Evolutionary conservation across 2,113 vertebrate species (phyloP).

Genomic region (Piprites chloris): DNA sequence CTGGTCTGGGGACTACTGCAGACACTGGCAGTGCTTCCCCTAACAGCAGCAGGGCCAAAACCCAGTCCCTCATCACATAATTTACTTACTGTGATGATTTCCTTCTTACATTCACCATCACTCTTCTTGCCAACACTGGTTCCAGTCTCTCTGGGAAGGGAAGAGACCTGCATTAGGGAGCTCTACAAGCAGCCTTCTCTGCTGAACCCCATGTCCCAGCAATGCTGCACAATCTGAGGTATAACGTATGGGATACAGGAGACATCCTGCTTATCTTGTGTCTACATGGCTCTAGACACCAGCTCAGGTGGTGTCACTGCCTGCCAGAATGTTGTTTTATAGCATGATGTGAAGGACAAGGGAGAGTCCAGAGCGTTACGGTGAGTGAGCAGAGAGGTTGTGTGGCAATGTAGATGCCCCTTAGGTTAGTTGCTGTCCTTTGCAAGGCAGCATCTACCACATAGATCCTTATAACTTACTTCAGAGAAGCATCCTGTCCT

Average conservation of each 20-base stretch:
- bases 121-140: neutral
- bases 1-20: neutral
- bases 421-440: neutral
- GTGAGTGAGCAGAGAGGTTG: neutral
- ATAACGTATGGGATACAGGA: rapidly evolving
- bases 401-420: neutral
- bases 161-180: neutral
- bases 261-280: neutral
- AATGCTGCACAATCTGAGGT: neutral
- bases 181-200: neutral
- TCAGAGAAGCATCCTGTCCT: neutral
- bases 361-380: neutral
- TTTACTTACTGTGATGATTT: slow-evolving; percentile 7
- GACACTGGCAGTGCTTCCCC: neutral
- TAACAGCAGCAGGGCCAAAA: neutral
- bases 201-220: neutral
- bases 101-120: slow-evolving; percentile 10
- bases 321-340: neutral
- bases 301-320: neutral
- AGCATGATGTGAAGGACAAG: neutral
- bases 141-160: slow-evolving; percentile 5
- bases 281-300: neutral
- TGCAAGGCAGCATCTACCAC: neutral
- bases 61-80: neutral
- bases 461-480: neutral